Conservation (phyloP, 2,888 invertebrate genomes). For the Macroteleia sp. region DNA sequence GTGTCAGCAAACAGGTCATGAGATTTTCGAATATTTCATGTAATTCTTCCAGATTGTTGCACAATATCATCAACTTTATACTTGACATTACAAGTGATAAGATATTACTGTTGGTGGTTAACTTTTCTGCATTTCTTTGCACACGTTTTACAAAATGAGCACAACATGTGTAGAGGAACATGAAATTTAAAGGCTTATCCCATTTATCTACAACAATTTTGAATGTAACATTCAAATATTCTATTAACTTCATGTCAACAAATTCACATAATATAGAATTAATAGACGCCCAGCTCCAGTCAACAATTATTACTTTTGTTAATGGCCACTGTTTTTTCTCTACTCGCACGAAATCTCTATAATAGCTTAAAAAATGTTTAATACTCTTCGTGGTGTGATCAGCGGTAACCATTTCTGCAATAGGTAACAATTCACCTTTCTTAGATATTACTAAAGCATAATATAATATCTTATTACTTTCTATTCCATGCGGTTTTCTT, state of each 20-base stretch:
- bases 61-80: too few species aligned
- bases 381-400: not conserved
- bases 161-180: too few species aligned
- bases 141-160: too few species aligned
- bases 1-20: too few species aligned
- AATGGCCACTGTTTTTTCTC: not conserved
- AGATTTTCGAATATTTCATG: too few species aligned
- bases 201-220: constrained; percentile 11
- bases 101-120: too few species aligned
- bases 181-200: too few species aligned
- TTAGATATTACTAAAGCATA: not conserved
- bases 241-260: not conserved
- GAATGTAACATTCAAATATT: not conserved
- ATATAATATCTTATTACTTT: not conserved
- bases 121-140: not conserved
- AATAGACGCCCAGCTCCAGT: constrained; percentile 9
- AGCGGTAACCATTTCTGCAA: not conserved
- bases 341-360: not conserved
- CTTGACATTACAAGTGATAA: too few species aligned
- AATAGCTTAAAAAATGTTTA: not conserved
- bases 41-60: too few species aligned
- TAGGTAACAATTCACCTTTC: not conserved
- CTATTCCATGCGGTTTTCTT: not conserved
- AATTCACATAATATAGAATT: not conserved
- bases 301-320: not conserved